Conservation (phyloP, 2,113 vertebrate genomes). For the Greenwoodochromis staneri region DNA sequence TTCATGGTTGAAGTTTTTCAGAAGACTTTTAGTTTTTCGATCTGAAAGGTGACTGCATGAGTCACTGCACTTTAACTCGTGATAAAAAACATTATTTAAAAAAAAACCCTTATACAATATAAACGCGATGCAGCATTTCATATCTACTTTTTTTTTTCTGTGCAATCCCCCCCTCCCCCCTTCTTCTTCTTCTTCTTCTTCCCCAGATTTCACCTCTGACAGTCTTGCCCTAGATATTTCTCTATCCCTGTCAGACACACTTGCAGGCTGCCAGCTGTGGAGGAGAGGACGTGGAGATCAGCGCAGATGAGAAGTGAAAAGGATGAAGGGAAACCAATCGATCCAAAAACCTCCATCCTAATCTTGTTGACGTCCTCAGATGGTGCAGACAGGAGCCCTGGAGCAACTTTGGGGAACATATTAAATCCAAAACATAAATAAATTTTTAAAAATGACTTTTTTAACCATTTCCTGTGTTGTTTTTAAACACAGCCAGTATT, state of each 20-base stretch:
- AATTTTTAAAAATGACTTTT: neutral
- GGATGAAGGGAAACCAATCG: slow-evolving; percentile 50
- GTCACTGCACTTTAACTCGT: neutral
- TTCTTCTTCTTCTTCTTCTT: neutral
- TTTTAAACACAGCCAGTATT: neutral
- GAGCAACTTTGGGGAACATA: slow-evolving; percentile 20
- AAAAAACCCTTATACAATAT: neutral
- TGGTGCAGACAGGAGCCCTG: slow-evolving; percentile 29
- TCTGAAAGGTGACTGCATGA: neutral
- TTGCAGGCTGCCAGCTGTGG: slow-evolving; percentile 46
- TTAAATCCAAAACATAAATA: neutral
- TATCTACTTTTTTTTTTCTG: neutral
- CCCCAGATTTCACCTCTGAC: slow-evolving; percentile 32
- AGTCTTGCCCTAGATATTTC: slow-evolving; percentile 53
- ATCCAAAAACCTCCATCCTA: slow-evolving; percentile 40
- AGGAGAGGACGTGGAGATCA: slow-evolving; percentile 51
- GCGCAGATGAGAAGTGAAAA: slow-evolving; percentile 51
- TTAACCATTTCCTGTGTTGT: neutral
- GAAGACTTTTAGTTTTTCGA: neutral
- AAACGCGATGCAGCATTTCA: neutral
- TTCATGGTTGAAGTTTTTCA: slow-evolving; percentile 4
- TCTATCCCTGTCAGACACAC: slow-evolving; percentile 40
- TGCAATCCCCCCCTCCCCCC: neutral
- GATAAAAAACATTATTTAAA: neutral
- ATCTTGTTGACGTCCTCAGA: slow-evolving; percentile 51